Evolutionary conservation across 2,888 invertebrate genomes (phyloP).

Genomic region (Reticulitermes lucifugus): DNA sequence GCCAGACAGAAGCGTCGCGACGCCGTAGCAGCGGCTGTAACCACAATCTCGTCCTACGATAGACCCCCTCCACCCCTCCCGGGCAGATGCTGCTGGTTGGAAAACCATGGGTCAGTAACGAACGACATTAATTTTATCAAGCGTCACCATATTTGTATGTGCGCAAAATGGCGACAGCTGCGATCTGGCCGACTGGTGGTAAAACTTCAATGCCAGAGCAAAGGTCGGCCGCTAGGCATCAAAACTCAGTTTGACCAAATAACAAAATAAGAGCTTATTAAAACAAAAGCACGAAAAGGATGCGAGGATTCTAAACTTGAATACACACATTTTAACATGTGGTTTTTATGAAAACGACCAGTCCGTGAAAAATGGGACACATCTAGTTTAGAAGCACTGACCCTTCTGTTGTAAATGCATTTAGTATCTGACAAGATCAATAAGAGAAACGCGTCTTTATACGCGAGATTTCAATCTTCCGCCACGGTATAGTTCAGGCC

Average conservation of each 20-base stretch:
- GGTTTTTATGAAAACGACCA: no score
- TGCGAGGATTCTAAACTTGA: no score
- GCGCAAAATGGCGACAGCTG: slow-evolving; percentile 2
- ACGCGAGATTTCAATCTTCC: no score
- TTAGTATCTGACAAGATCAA: no score
- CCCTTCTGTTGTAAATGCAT: no score
- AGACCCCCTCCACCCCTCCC: no score
- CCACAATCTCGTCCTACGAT: neutral
- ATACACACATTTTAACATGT: no score
- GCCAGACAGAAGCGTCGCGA: no score
- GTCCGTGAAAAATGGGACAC: no score
- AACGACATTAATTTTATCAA: slow-evolving; percentile 41
- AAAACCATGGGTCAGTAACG: slow-evolving; percentile 42
- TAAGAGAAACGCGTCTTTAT: no score
- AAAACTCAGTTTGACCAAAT: neutral
- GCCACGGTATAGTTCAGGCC: no score
- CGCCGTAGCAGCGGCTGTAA: neutral
- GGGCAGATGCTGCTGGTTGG: slow-evolving; percentile 11
- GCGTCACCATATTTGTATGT: neutral
- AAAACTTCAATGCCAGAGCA: neutral
- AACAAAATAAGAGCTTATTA: neutral
- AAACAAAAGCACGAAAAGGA: neutral
- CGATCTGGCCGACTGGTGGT: neutral
- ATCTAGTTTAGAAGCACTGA: no score
- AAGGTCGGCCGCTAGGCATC: neutral